Evolutionary conservation across 2,113 vertebrate species (phyloP), one percentile per base, ranked within the genome.

Genomic region (Typhlomys cinereus): DNA sequence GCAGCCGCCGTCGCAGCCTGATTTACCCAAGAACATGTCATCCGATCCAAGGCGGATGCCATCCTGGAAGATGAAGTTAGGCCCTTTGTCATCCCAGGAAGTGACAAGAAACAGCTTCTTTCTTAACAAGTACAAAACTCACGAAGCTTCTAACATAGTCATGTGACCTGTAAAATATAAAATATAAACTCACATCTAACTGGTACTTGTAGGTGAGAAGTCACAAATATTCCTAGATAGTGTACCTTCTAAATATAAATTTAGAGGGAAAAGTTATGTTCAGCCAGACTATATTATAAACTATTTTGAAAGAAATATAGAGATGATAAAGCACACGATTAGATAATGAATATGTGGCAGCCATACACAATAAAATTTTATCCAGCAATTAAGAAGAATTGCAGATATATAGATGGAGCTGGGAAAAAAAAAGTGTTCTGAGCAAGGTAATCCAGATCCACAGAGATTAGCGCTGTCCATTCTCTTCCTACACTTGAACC

Each of bases 1-100:
- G 6, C 9, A 52, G 74, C 74, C 86, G 6, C 9, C 59, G 74
- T 79, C 86, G 88, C 73, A 79, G 10, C n/a, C 5, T 74, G 70
- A 88, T 82, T 90, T 95, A 36, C 75, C 89, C 36, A 85, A 75
- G 50, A 61, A 93, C 6, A 80, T 90, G 23, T 94, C 20, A 76
- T 67, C 52, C 11, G 2, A 62, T 87, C 25, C 80, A 44, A 93
- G 36, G 62, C 76, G 48, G 73, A 31, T 84, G 31, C 27, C 57
- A 85, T 85, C 31, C 87, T 50, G 13, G 52, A 80, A 90, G 61
- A 95, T 92, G 76, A 95, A 87, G 50, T 61, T 41, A 90, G 75
- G 4, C 18, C 36, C 29, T 96, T 87, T 81, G 17, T 75, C 70
- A 89, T 84, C 73, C 52, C 91, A 36, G 41, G 83, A 89, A 46